Evolutionary conservation across 2,797 vertebrate species (phyloP).

Genomic region (Erithacus rubecula): DNA sequence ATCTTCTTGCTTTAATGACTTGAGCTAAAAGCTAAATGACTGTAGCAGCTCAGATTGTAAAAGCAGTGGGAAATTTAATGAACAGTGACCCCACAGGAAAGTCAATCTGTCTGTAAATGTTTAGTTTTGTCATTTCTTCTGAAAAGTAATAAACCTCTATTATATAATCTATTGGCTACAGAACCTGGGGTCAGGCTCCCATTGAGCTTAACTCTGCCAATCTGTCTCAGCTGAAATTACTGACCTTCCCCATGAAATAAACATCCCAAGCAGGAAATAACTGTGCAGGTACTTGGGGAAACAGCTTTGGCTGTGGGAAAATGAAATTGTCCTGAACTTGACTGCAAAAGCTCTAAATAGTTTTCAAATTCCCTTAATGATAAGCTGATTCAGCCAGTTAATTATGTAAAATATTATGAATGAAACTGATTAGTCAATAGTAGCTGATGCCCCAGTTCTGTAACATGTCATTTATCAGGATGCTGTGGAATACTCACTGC

Average conservation of each 20-base stretch:
- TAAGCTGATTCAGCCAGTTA: neutral
- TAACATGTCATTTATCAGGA: neutral
- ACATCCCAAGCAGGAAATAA: neutral
- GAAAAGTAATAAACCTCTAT: slow-evolving; percentile 33
- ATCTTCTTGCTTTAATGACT: slow-evolving; percentile 22
- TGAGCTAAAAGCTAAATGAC: slow-evolving; percentile 36
- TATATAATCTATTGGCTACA: slow-evolving; percentile 13
- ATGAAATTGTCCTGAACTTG: neutral
- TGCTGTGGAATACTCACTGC: neutral
- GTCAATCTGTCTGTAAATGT: slow-evolving; percentile 42
- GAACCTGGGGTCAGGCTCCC: neutral
- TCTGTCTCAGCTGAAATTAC: slow-evolving; percentile 6
- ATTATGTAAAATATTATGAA: neutral
- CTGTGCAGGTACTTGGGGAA: neutral
- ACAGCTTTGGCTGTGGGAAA: neutral
- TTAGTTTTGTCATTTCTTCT: slow-evolving; percentile 47
- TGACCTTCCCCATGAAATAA: neutral
- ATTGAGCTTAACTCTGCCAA: neutral
- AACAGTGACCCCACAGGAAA: slow-evolving; percentile 54
- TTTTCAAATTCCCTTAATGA: neutral
- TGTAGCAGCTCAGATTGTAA: slow-evolving; percentile 41
- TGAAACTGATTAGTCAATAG: neutral
- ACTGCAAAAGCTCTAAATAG: neutral
- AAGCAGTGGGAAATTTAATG: slow-evolving; percentile 57
- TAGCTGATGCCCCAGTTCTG: neutral